Evolutionary conservation across 2,113 vertebrate species (phyloP).

Genomic region (Hipposideros armiger): DNA sequence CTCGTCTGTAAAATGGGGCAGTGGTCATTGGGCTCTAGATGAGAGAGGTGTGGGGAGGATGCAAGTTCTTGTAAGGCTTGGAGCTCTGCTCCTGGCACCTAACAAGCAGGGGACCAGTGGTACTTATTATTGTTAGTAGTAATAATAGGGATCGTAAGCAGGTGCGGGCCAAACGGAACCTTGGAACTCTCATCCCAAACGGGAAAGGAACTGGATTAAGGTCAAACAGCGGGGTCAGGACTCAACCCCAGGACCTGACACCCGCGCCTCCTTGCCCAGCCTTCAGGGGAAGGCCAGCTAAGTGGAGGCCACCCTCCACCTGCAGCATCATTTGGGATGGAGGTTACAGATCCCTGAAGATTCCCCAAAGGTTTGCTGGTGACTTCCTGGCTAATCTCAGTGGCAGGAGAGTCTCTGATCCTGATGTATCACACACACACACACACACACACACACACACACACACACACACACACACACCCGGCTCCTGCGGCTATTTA

Average conservation of each 20-base stretch:
- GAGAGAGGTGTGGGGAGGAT: too few species aligned
- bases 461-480: too few species aligned
- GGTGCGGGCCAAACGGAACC: background rate
- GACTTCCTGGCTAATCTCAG: background rate
- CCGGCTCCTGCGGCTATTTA: background rate
- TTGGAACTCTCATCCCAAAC: too few species aligned
- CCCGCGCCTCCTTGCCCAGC: background rate
- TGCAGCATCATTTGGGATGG: rapidly evolving
- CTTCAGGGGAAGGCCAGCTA: background rate
- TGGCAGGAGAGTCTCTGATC: too few species aligned
- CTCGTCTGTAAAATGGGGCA: background rate
- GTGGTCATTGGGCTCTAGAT: rapidly evolving
- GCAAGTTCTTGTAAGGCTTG: rapidly evolving
- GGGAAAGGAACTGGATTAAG: background rate
- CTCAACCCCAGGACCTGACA: background rate
- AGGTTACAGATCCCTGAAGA: background rate
- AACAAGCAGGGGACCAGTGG: background rate
- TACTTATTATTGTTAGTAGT: rapidly evolving
- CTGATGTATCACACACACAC: too few species aligned
- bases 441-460: too few species aligned
- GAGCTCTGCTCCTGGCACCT: background rate
- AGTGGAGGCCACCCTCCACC: rapidly evolving
- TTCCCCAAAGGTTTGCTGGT: rapidly evolving
- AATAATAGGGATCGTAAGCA: too few species aligned
- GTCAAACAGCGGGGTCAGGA: background rate